Conservation (phyloP, 2,888 invertebrate genomes). For the Microctonus aethiopoides region DNA sequence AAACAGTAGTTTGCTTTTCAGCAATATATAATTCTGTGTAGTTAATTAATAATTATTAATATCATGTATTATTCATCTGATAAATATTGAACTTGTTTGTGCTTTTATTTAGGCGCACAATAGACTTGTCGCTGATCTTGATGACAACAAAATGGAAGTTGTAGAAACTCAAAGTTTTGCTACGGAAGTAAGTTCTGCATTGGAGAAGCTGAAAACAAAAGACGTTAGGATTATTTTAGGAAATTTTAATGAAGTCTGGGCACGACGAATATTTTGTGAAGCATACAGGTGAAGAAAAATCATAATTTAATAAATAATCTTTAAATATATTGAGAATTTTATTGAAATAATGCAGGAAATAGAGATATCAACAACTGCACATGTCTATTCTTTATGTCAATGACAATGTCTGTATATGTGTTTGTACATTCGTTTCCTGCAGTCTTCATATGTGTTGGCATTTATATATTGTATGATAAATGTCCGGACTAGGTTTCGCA, state of each 20-base stretch:
- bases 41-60: no score
- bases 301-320: no score
- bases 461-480: no score
- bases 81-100: not conserved
- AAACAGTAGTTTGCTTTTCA: no score
- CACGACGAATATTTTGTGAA: conserved; percentile 88
- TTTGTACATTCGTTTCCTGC: no score
- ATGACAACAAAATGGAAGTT: conserved; percentile 82
- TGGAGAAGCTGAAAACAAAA: conserved; percentile 85
- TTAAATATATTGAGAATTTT: not conserved
- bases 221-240: conserved; percentile 96
- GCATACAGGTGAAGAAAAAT: conserved; percentile 75
- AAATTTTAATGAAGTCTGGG: conserved; percentile 96
- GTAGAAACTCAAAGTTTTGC: conserved; percentile 93
- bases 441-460: no score
- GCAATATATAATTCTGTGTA: no score
- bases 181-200: conserved; percentile 83
- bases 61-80: no score
- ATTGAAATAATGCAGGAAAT: not conserved
- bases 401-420: no score
- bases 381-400: no score
- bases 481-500: conserved; percentile 78
- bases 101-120: conserved; percentile 80
- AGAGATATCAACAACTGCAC: no score
- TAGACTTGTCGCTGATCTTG: conserved; percentile 87